Evolutionary conservation across 2,888 invertebrate genomes (phyloP), one percentile per base, ranked within the genome.

Genomic region (Deroplatys truncata): DNA sequence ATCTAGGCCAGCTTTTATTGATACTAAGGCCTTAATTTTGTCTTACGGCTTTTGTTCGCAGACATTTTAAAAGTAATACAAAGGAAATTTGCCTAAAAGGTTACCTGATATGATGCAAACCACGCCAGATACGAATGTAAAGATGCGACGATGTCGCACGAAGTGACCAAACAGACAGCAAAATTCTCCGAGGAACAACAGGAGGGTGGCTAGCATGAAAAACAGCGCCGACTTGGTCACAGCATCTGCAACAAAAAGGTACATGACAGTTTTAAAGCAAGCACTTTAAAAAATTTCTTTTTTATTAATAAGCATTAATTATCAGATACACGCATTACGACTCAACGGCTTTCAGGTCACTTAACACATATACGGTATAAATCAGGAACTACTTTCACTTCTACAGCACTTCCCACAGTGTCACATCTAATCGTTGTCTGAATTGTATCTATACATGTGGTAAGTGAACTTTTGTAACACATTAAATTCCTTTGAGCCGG

Each of bases 71-170:
- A 43, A 43, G 1, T 0, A 7, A 43, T 13, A 43, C 43, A 43
- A 5, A 72, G 25, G 56, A 72, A 72, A 25, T 72, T 72, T 20
- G 20, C 0, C 56, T 72, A 16, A 72, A 72, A 72, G 25, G 4
- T 25, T 72, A 98, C 98, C 98, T 94, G 98, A 97, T 92, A 98
- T 96, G 93, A 98, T 98, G 93, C 98, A 98, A 91, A 97, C 95
- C 91, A 98, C 97, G 82, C 98, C 98, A 49, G 98, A 96, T 91
- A 97, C 95, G 93, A 98, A 98, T 88, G 97, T 97, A 94, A 96
- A 97, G 85, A 98, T 94, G 90, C 97, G 95, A 91, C 96, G 95
- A 88, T 96, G 93, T 92, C 96, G 95, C 88, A 96, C 96, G 92
- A 97, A 96, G 92, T 97, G 97, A 25, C 98, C 98, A 89, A 97